Evolutionary conservation across 2,797 vertebrate genomes (phyloP).

Genomic region (Labroides dimidiatus): DNA sequence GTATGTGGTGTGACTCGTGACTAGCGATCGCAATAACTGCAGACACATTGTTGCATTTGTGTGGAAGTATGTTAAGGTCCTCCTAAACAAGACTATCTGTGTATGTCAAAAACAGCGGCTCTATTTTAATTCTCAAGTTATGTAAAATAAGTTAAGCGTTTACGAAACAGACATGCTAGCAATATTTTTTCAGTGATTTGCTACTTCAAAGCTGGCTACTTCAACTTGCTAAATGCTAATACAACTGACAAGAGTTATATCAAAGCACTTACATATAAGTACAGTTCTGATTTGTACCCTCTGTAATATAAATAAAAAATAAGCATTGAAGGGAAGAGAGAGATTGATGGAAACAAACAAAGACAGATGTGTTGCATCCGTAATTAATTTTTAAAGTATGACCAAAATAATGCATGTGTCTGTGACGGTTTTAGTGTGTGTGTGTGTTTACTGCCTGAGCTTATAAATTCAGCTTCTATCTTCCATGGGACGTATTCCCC

Average conservation of each 20-base stretch:
- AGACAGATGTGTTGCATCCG: slow-evolving; percentile 10
- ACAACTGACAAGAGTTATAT: no score
- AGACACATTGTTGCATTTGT: slow-evolving; percentile 41
- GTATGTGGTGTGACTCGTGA: slow-evolving; percentile 52
- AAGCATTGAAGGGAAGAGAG: not conserved
- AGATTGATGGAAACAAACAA: not conserved
- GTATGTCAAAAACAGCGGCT: slow-evolving; percentile 1
- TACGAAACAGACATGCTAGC: slow-evolving; percentile 18
- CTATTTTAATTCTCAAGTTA: slow-evolving; percentile 21
- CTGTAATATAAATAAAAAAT: no score
- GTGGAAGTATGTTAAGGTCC: slow-evolving; percentile 39
- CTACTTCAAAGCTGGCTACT: not conserved
- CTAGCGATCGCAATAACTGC: slow-evolving; percentile 43
- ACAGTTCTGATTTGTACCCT: no score
- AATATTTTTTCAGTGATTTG: not conserved
- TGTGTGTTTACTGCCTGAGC: not conserved
- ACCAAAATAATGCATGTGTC: not conserved
- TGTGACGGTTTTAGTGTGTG: no score
- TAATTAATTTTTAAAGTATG: slow-evolving; percentile 14
- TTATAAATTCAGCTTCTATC: slow-evolving; percentile 37
- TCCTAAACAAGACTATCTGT: slow-evolving; percentile 43
- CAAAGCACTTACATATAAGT: no score
- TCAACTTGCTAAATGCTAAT: not conserved
- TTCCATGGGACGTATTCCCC: slow-evolving; percentile 31
- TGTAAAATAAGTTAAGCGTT: slow-evolving; percentile 11